These are phyloP conservation scores for Rhinolophus sinicus DNA, from an alignment of 2,113 vertebrate species.

Conservation along the genomic window DNA sequence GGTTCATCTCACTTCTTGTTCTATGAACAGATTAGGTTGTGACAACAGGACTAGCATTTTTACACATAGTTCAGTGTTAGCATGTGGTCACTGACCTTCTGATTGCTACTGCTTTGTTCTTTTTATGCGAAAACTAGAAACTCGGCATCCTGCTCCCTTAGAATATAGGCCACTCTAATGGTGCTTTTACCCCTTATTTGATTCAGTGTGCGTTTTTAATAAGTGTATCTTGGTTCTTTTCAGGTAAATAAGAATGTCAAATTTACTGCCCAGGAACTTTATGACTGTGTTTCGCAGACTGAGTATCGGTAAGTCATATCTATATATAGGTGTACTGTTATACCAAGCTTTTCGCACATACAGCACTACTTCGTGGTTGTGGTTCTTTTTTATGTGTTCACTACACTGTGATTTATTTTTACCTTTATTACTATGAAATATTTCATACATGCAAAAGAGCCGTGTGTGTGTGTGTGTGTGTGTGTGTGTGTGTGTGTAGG, in stretches of 20 bases:
- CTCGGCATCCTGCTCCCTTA: neutral
- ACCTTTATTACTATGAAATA: neutral
- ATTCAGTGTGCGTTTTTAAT: conserved; percentile 27
- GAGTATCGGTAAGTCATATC: conserved; percentile 88
- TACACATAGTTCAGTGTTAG: neutral
- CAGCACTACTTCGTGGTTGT: neutral
- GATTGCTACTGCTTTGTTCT: neutral
- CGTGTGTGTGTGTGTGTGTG: neutral
- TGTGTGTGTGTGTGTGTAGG: neutral
- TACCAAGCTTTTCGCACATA: neutral
- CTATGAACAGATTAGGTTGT: neutral
- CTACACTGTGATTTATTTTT: neutral
- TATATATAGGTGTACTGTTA: neutral
- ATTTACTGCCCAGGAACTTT: conserved; percentile 90
- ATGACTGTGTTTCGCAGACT: conserved; percentile 91
- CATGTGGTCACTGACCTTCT: neutral
- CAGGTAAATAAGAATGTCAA: conserved; percentile 87
- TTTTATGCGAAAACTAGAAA: neutral
- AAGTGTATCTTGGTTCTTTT: conserved; percentile 56
- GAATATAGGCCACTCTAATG: neutral
- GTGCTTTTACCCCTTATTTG: neutral
- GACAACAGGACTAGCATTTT: neutral
- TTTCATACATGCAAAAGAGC: neutral
- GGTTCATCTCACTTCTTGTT: neutral
- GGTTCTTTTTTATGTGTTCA: neutral